Percentiles rank a stretch among this genome's conserved stretches.
Evolutionary conservation across 2,888 invertebrate genomes (phyloP).

Genomic region (Linnaemya vulpina): DNA sequence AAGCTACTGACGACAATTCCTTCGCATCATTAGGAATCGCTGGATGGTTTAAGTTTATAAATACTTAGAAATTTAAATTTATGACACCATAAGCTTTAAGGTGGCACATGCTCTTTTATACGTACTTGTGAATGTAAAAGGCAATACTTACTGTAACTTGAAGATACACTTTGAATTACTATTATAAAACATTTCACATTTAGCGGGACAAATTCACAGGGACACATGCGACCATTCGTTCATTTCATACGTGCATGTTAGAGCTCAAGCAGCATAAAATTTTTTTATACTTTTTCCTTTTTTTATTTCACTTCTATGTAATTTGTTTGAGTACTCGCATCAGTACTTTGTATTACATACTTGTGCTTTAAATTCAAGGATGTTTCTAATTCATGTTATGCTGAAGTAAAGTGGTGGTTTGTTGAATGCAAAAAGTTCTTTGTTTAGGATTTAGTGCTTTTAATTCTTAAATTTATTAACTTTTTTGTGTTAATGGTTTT

Average conservation of each 20-base stretch:
- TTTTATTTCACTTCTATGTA: conserved; percentile 37
- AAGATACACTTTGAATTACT: conserved; percentile 20
- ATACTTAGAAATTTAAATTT: conserved; percentile 47
- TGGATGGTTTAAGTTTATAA: conserved; percentile 38
- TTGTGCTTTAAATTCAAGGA: background rate
- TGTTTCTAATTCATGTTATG: background rate
- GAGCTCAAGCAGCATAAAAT: background rate
- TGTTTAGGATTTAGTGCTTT: background rate
- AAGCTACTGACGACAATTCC: background rate
- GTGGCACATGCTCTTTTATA: conserved; percentile 34
- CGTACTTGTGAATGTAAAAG: conserved; percentile 27
- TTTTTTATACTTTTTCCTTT: background rate
- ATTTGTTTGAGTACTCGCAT: conserved; percentile 9
- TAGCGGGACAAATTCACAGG: background rate
- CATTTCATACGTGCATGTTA: background rate
- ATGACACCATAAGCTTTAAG: conserved; percentile 49
- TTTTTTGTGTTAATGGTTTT: background rate
- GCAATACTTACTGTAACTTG: conserved; percentile 13
- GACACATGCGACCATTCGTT: conserved; percentile 10
- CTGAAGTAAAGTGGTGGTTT: background rate
- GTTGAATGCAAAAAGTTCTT: background rate
- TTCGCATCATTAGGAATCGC: background rate
- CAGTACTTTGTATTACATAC: background rate
- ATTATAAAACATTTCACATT: conserved; percentile 47
- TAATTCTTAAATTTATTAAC: background rate